These are phyloP conservation scores for Xylocampa areola DNA, from an alignment of 2,888 invertebrate genomes.

Conservation along the genomic window DNA sequence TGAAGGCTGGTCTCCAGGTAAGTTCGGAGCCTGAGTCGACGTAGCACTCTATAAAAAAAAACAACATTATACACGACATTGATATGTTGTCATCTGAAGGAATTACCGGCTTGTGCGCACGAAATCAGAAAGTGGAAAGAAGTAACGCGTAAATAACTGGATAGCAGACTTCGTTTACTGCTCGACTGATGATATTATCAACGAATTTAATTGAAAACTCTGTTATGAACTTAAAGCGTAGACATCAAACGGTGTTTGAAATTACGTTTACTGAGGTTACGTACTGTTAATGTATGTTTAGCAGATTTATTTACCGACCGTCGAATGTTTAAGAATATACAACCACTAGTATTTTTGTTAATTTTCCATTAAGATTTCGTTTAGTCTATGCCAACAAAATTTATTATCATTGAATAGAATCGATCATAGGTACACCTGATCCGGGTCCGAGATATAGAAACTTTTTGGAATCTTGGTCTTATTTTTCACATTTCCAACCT, in stretches of 20 bases:
- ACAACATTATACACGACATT: constrained; percentile 37
- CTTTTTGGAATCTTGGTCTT: too few relatives aligned
- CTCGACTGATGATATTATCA: constrained; percentile 31
- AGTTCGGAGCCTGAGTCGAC: constrained; percentile 56
- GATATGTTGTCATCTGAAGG: constrained; percentile 43
- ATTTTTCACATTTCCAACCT: too few relatives aligned
- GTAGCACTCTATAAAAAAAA: constrained; percentile 52
- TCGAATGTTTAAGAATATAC: constrained; percentile 7
- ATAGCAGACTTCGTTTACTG: constrained; percentile 32
- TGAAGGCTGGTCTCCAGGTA: constrained; percentile 14
- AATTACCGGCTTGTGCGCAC: constrained; percentile 40
- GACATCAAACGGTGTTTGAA: constrained; percentile 10
- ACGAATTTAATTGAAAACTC: constrained; percentile 19
- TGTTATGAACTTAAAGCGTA: not conserved
- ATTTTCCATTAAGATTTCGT: constrained; percentile 15
- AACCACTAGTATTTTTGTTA: constrained; percentile 8
- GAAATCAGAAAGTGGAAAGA: constrained; percentile 64
- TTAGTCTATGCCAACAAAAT: constrained; percentile 19
- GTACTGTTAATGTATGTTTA: not conserved
- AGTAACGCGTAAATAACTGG: constrained; percentile 47
- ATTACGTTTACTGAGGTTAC: not conserved
- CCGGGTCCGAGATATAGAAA: too few relatives aligned
- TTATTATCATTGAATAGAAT: constrained; percentile 18
- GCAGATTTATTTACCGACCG: not conserved
- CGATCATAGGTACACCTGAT: constrained; percentile 7